Base-by-base conservation (phyloP, 2,888 invertebrate species). In the Orchesella flavescens region DNA sequence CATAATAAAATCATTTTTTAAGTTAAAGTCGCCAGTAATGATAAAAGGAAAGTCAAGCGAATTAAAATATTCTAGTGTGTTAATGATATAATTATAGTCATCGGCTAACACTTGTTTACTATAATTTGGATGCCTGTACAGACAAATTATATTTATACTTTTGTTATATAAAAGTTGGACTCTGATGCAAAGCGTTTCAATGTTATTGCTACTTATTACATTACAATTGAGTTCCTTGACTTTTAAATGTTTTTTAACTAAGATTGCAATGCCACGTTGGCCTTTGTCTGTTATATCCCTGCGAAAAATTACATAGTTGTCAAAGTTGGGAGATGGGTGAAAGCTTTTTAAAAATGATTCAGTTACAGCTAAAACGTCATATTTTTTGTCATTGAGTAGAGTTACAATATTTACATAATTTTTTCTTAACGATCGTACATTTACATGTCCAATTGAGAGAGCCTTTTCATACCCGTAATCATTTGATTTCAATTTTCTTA, bases 41-140 rank as follows among this genome's bases (percentile, higher is more conserved):
- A 73, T 21, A 1, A 73, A 44, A 9, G 57, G 44, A 21, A 59
- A 44, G 17, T 61, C 19, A n/a, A 15, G 19, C 15, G 55, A 23
- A 9, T 23, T 59, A 9, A 44, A 15, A 7, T 44, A 24, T 10
- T 17, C 34, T 13, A 61, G 13, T 0, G 44, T 12, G 0, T 61
- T 17, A 3, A 13, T 44, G 4, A 73, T 44, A 13, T 10, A 44
- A 1, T 13, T 9, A 24, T 46, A 21, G 19, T 74, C 74, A n/a
- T 9, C 5, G 9, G 15, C 4, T n/a, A 74, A n/a, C 1, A 10
- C n/a, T 10, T 23, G 13, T 74, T 63, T 74, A 4, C 17, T 49
- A 15, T 74, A 74, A 5, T 49, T 24, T 3, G 74, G 74, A 15
- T 63, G 61, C 17, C 74, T 46, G 17, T 74, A 74, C 1, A 63